A percentile compares a stretch with the other conserved stretches of the same genome.
These are phyloP conservation scores for Tyto alba DNA, from an alignment of 2,113 vertebrate species.

Conservation along the genomic window DNA sequence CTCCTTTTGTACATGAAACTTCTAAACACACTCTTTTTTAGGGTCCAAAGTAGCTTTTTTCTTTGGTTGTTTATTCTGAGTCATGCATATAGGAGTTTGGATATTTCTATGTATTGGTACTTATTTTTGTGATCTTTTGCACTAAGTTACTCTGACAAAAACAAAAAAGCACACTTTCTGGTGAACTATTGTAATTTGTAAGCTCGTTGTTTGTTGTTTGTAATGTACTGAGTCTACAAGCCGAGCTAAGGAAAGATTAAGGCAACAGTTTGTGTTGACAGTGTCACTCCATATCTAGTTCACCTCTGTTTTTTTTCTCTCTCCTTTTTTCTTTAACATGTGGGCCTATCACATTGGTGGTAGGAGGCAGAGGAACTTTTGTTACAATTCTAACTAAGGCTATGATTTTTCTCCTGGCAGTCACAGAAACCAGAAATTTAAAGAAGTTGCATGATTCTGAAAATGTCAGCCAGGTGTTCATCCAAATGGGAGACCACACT, in stretches of 20 bases:
- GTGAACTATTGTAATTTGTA: conserved; percentile 66
- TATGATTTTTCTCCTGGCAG: neutral
- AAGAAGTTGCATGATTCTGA: neutral
- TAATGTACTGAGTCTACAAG: conserved; percentile 49
- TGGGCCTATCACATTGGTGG: neutral
- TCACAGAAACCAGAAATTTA: neutral
- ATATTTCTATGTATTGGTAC: conserved; percentile 26
- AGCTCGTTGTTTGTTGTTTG: conserved; percentile 57
- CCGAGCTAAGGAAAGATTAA: conserved; percentile 24
- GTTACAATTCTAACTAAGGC: neutral
- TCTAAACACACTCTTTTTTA: neutral
- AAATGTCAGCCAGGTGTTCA: neutral
- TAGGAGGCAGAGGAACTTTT: neutral
- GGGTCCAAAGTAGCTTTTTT: neutral
- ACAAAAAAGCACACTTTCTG: conserved; percentile 55
- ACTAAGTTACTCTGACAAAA: conserved; percentile 40
- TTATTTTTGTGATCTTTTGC: conserved; percentile 48
- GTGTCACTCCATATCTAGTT: neutral
- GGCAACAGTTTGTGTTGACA: conserved; percentile 16
- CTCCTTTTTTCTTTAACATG: neutral
- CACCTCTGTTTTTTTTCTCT: neutral
- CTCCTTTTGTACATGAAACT: neutral
- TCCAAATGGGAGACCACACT: neutral
- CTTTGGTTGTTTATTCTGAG: neutral
- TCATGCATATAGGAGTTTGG: neutral